Evolutionary conservation across 2,888 invertebrate genomes (phyloP).

Genomic region (Lypha dubia): DNA sequence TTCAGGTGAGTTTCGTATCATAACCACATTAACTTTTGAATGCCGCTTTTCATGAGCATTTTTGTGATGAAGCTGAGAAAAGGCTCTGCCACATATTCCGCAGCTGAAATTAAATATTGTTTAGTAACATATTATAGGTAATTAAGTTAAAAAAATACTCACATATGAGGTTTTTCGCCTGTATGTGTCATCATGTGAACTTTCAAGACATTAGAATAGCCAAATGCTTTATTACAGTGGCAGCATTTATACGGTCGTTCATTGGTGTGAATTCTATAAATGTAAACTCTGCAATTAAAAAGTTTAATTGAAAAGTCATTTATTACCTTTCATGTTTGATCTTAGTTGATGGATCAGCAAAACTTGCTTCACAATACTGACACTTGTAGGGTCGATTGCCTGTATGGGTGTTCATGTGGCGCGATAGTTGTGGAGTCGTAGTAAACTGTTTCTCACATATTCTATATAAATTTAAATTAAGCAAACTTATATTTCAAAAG

Average conservation of each 20-base stretch:
- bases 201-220: conserved; percentile 82
- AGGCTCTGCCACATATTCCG: conserved; percentile 76
- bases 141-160: background rate
- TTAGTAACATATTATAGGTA: background rate
- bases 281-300: background rate
- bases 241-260: conserved; percentile 81
- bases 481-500: background rate
- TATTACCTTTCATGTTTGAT: conserved; percentile 82
- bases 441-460: conserved; percentile 81
- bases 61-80: conserved; percentile 80
- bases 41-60: conserved; percentile 78
- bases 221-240: conserved; percentile 81
- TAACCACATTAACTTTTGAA: conserved; percentile 31
- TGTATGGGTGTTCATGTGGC: conserved; percentile 83
- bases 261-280: conserved; percentile 80
- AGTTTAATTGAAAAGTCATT: too few species aligned
- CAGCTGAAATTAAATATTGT: conserved; percentile 74
- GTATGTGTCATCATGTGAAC: conserved; percentile 82
- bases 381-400: conserved; percentile 82
- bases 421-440: conserved; percentile 81
- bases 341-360: conserved; percentile 82
- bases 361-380: conserved; percentile 80
- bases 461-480: conserved; percentile 73
- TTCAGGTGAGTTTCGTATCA: conserved; percentile 68
- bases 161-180: conserved; percentile 81